phyloP scores from a whole-genome alignment of 2,797 vertebrate genomes.

The Sebastes iracundus region DNA sequence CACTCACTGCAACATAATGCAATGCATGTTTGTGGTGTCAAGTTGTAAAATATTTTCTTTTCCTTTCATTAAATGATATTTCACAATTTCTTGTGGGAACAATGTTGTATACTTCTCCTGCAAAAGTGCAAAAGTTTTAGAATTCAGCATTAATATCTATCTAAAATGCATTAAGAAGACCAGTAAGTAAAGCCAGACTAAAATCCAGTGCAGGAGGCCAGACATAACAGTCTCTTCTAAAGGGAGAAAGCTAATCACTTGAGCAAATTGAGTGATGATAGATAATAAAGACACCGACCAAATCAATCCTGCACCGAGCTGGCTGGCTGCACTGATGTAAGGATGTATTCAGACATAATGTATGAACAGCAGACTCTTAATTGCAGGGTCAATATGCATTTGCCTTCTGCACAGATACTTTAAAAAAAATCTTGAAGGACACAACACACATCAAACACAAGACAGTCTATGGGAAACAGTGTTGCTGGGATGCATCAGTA shows the following conservation, averaged over 20 bases:
- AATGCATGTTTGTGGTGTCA: too few species aligned
- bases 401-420: neutral
- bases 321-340: neutral
- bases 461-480: neutral
- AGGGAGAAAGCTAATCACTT: neutral
- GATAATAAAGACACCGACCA: neutral
- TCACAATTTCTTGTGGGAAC: neutral
- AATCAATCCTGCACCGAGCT: neutral
- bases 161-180: neutral
- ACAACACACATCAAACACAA: neutral
- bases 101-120: neutral
- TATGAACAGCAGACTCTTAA: neutral
- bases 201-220: neutral
- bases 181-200: neutral
- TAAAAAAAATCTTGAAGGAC: neutral
- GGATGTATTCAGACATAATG: neutral
- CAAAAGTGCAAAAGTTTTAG: neutral
- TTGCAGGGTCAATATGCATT: neutral
- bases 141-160: neutral
- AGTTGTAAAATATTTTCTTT: neutral
- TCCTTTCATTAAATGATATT: neutral
- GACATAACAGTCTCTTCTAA: neutral
- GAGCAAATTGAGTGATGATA: neutral
- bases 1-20: neutral
- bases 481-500: slow-evolving; percentile 55